Evolutionary conservation across 1,140 invertebrate species (phyloP).

Genomic region (Lutraria rhynchaena): DNA sequence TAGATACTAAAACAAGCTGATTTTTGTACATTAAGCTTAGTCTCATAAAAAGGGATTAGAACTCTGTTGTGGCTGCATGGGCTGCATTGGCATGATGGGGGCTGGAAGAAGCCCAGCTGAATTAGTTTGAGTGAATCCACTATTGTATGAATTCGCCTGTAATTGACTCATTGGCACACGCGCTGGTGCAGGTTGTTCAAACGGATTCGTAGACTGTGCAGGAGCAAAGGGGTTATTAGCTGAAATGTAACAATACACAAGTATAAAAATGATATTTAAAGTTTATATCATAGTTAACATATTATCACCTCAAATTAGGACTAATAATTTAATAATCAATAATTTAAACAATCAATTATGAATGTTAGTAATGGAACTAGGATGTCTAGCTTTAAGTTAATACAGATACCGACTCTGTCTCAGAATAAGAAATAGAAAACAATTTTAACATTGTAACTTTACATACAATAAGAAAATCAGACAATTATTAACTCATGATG

Average conservation of each 20-base stretch:
- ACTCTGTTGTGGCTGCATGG: conserved; percentile 47
- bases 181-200: conserved; percentile 42
- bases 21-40: neutral
- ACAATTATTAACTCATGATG: no score
- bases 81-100: conserved; percentile 43
- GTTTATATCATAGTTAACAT: no score
- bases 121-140: conserved; percentile 47
- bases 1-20: no score
- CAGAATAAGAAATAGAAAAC: no score
- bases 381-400: no score
- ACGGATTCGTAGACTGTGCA: conserved; percentile 50
- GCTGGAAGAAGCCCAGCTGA: conserved; percentile 46
- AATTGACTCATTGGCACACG: conserved; percentile 53
- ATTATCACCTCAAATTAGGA: no score
- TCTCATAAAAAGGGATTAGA: conserved; percentile 59
- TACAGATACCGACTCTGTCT: no score
- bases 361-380: no score
- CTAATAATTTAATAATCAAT: neutral
- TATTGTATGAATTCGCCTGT: conserved; percentile 41
- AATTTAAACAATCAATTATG: neutral
- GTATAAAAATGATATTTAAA: no score
- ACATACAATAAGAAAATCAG: no score
- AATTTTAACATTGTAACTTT: no score
- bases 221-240: conserved; percentile 56
- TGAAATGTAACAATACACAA: no score